phyloP scores from a whole-genome alignment of 2,888 invertebrate genomes.

The Lasioglossum pauxillum region DNA sequence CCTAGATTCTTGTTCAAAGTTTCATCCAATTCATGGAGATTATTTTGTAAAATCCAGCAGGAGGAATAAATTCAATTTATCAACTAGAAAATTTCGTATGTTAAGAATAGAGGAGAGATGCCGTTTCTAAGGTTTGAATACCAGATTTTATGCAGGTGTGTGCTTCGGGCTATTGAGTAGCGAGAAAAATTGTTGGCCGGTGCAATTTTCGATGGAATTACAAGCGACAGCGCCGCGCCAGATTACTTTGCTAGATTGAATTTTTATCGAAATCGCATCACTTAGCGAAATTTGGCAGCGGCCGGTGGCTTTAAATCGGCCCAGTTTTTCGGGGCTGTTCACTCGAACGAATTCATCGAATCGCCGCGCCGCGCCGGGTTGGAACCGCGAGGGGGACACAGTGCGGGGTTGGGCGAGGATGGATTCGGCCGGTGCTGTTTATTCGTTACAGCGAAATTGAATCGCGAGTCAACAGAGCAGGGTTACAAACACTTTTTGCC shows the following conservation, averaged over 20 bases:
- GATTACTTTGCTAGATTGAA: slow-evolving; percentile 51
- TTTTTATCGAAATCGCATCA: slow-evolving; percentile 46
- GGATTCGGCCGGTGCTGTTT: slow-evolving; percentile 62
- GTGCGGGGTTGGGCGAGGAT: neutral
- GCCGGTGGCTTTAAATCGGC: slow-evolving; percentile 33
- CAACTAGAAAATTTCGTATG: neutral
- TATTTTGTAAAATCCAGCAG: neutral
- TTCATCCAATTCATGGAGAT: neutral
- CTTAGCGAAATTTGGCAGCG: slow-evolving; percentile 44
- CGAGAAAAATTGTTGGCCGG: neutral
- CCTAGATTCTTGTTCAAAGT: neutral
- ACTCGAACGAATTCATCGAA: slow-evolving; percentile 56
- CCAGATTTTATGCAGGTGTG: neutral
- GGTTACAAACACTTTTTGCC: slow-evolving; percentile 76
- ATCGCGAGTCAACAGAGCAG: slow-evolving; percentile 78
- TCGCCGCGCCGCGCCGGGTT: slow-evolving; percentile 18
- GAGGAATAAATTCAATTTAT: neutral
- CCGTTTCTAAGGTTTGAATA: neutral
- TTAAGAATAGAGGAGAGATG: neutral
- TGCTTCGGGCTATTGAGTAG: neutral
- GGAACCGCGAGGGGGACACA: neutral
- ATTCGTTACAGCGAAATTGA: slow-evolving; percentile 79
- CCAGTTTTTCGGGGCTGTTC: slow-evolving; percentile 58
- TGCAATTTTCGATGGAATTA: slow-evolving; percentile 35
- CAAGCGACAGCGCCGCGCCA: neutral